Base-by-base conservation (phyloP, 2,888 invertebrate genomes). In the Nomada fabriciana region DNA sequence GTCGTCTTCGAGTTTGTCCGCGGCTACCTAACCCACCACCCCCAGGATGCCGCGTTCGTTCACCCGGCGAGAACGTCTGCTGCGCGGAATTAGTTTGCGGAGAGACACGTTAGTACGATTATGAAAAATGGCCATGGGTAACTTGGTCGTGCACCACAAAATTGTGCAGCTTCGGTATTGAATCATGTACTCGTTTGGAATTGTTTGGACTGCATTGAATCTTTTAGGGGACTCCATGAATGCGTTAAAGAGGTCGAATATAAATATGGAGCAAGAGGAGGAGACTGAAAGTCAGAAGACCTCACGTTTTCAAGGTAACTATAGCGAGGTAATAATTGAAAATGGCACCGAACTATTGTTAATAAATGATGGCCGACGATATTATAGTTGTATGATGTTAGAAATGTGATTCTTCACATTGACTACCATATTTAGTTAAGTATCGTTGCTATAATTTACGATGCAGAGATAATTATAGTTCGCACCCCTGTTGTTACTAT, bases 51-150 rank as follows among this genome's bases (percentile, higher is more conserved):
- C 96, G 96, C 79, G 94, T 89, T 47, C 91, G 91, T 67, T 90
- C 97, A 57, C 96, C 97, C 83, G 95, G 96, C 86, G 95, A 95
- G 84, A 95, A 95, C 79, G 94, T 95, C 67, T 98, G 98, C 94
- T 98, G 98, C 92, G 96, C 97, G 0, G 96, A 97, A 91, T 94
- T 98, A 86, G 95, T 97, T 73, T 98, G 98, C 93, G 95, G 93
- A 87, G 89, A 94, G 89, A 89, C 96, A 90, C 96, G 97, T 95
- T 83, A 87, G 87, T 87, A 76, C 47, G n/a, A 63, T 63, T 63
- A 60, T 36, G 71, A 68, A 71, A 63, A 82, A 60, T 47, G 11
- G 57, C 13, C n/a, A n/a, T n/a, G 4, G 10, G 0, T 0, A 53
- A 65, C 52, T 11, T 43, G 23, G 20, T n/a, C 65, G 3, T 50